Conservation (phyloP, 2,797 vertebrate species). For the Loriculus beryllinus region DNA sequence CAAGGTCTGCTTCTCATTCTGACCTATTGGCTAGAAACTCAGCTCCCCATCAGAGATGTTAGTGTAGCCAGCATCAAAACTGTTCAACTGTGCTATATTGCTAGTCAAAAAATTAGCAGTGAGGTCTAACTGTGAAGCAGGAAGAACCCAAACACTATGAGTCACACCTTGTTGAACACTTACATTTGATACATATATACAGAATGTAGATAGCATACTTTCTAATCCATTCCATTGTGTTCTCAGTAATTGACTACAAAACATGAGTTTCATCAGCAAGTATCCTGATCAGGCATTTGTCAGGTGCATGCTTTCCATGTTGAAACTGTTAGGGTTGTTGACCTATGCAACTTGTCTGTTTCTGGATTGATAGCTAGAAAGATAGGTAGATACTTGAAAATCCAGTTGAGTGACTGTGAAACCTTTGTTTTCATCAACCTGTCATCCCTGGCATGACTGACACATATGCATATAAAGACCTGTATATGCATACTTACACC, state of each 20-base stretch:
- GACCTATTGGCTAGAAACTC: not conserved
- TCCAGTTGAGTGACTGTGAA: not conserved
- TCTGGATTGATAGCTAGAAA: not conserved
- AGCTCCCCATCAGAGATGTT: not conserved
- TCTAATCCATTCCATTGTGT: not conserved
- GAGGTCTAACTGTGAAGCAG: not conserved
- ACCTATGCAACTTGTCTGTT: not conserved
- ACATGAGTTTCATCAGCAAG: not conserved
- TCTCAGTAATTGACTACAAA: not conserved
- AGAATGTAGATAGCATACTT: not conserved
- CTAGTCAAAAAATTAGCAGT: not conserved
- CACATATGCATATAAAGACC: not conserved
- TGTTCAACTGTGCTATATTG: not conserved
- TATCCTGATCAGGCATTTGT: not conserved
- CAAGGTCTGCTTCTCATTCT: not conserved
- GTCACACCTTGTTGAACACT: not conserved
- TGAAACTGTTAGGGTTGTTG: not conserved
- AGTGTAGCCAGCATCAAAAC: not conserved
- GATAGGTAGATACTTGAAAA: not conserved
- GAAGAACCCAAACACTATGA: not conserved
- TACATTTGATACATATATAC: not conserved
- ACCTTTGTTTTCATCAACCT: not conserved
- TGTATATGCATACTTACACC: no score
- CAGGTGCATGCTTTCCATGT: not conserved
- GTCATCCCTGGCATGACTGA: not conserved